Evolutionary conservation across 2,113 vertebrate species (phyloP).

Genomic region (Dolichotis patagonum): DNA sequence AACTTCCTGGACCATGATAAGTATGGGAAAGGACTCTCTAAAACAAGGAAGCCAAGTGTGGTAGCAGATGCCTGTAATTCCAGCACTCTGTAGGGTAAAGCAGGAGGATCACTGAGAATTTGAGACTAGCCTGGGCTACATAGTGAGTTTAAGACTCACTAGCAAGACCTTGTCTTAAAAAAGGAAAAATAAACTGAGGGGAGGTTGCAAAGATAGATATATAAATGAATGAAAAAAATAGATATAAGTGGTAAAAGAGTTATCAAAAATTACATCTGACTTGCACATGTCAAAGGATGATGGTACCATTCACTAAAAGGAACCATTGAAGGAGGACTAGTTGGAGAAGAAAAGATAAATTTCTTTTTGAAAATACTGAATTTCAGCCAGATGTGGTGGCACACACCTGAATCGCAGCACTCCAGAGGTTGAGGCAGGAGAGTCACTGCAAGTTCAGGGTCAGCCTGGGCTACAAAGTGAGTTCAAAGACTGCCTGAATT

Average conservation of each 20-base stretch:
- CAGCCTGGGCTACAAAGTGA: not conserved
- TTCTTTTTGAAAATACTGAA: not conserved
- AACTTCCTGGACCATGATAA: no score
- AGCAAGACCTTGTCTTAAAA: not conserved
- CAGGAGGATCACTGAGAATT: not conserved
- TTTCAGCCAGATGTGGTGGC: not conserved
- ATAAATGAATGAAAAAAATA: conserved; percentile 7
- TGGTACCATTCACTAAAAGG: not conserved
- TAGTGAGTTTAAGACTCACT: no score
- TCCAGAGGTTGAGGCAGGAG: not conserved
- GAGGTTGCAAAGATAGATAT: not conserved
- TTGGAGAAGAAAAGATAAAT: not conserved
- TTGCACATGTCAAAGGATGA: not conserved
- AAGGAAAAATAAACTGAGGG: not conserved
- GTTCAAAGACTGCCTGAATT: not conserved
- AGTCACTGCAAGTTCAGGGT: not conserved
- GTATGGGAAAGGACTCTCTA: no score
- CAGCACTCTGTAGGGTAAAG: not conserved
- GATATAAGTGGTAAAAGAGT: not conserved
- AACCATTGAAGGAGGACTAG: not conserved
- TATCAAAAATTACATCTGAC: conserved; percentile 13
- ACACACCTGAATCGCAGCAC: not conserved
- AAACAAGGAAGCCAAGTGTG: not conserved
- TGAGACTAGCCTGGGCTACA: not conserved
- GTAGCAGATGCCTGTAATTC: not conserved